These are phyloP conservation scores for Porites lobata DNA, from an alignment of 92 coral and sea anemone genomes.

Conservation along the genomic window DNA sequence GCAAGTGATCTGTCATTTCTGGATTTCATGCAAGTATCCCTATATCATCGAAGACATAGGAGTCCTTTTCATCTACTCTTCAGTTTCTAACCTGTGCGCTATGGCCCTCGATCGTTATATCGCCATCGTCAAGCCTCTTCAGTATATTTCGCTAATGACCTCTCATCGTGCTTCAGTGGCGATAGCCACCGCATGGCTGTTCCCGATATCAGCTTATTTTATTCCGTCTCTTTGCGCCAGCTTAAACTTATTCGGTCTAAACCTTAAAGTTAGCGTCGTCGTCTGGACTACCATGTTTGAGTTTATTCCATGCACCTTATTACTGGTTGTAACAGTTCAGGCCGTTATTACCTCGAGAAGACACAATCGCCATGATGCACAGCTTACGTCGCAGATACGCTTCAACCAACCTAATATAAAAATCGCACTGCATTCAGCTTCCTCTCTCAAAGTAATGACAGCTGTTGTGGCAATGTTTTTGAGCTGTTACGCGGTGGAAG, in stretches of 20 bases:
- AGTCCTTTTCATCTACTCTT: slow-evolving; percentile 14
- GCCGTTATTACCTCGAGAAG: slow-evolving; percentile 13
- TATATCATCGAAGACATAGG: slow-evolving; percentile 32
- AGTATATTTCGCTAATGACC: slow-evolving; percentile 31
- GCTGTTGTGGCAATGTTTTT: slow-evolving; percentile 38
- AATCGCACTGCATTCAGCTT: not conserved
- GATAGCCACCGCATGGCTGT: slow-evolving; percentile 18
- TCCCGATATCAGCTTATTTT: slow-evolving; percentile 10
- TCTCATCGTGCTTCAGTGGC: not conserved
- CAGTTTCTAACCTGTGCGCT: slow-evolving; percentile 34
- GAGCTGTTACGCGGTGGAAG: slow-evolving; percentile 29
- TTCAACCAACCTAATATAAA: not conserved
- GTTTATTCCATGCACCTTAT: slow-evolving; percentile 7
- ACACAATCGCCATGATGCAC: slow-evolving; percentile 21
- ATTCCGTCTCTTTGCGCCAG: slow-evolving; percentile 28
- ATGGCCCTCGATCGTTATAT: slow-evolving; percentile 44
- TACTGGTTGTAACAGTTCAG: slow-evolving; percentile 7
- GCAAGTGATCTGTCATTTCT: slow-evolving; percentile 19
- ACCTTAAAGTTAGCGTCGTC: not conserved
- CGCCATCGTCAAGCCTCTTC: slow-evolving; percentile 42
- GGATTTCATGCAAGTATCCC: slow-evolving; percentile 10
- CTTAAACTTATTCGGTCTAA: not conserved
- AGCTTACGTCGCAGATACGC: slow-evolving; percentile 7
- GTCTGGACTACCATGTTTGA: slow-evolving; percentile 33
- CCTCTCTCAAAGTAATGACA: slow-evolving; percentile 11